These are phyloP conservation scores for Kradibia gibbosae DNA, from an alignment of 1,140 invertebrate genomes.

Conservation along the genomic window DNA sequence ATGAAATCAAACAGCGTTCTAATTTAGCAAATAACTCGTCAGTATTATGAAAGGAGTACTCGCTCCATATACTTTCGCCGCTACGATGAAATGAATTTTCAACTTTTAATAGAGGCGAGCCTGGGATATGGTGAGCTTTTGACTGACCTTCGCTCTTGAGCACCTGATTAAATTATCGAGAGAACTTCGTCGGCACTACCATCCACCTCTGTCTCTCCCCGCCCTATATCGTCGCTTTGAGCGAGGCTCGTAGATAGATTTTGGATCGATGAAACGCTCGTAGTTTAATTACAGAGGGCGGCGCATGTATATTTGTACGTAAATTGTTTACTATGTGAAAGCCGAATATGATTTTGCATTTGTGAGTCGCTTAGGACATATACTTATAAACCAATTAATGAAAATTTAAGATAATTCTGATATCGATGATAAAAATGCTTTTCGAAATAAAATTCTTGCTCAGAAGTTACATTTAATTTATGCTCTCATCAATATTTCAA, in stretches of 20 bases:
- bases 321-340: constrained; percentile 28
- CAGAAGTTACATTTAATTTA: no score
- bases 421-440: background rate
- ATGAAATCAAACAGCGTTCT: background rate
- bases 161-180: constrained; percentile 63
- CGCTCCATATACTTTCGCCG: constrained; percentile 1
- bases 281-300: constrained; percentile 34
- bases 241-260: constrained; percentile 31
- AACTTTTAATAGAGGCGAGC: constrained; percentile 69
- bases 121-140: constrained; percentile 57
- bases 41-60: background rate
- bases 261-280: constrained; percentile 26
- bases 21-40: constrained; percentile 18
- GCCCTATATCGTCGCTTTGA: background rate
- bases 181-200: constrained; percentile 58
- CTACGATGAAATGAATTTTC: constrained; percentile 65
- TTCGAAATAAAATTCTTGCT: background rate
- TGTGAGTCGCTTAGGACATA: background rate
- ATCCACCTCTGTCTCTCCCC: constrained; percentile 24
- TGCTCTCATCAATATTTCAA: no score
- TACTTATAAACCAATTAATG: background rate
- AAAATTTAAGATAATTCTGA: background rate
- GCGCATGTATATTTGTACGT: background rate
- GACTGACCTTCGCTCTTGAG: constrained; percentile 59
- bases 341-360: constrained; percentile 24